Evolutionary conservation across 1,140 invertebrate species (phyloP).

Genomic region (Yoshiicerus persimilis): DNA sequence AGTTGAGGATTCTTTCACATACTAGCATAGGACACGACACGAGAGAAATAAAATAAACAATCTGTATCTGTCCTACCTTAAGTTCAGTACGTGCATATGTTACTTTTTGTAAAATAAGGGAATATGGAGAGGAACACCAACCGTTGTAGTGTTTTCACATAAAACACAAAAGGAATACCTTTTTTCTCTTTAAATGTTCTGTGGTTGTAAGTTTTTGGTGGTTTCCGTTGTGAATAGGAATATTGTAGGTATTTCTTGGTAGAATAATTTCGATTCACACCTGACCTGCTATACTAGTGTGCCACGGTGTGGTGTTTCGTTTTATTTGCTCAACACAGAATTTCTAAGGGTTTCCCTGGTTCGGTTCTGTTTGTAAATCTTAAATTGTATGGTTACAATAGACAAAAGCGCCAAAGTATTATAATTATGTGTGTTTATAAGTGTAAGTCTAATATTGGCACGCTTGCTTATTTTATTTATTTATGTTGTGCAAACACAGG

Average conservation of each 20-base stretch:
- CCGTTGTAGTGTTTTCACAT: background rate
- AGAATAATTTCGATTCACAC: background rate
- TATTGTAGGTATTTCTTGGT: background rate
- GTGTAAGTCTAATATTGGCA: background rate
- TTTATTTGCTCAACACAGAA: background rate
- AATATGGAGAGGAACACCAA: background rate
- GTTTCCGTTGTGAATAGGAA: background rate
- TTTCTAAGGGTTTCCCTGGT: background rate
- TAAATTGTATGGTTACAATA: too few species aligned
- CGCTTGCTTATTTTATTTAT: background rate
- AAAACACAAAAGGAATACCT: background rate
- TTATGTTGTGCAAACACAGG: background rate
- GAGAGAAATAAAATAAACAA: too few species aligned
- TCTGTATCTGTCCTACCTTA: background rate
- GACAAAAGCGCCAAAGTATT: too few species aligned
- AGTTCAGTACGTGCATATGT: background rate
- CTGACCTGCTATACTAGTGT: background rate
- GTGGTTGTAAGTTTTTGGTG: background rate
- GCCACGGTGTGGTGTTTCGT: background rate
- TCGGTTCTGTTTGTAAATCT: too few species aligned
- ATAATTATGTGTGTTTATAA: background rate
- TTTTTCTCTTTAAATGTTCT: too few species aligned
- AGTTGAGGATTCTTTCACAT: background rate
- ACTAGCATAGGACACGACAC: background rate
- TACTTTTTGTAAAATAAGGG: background rate